A percentile compares a stretch with the other conserved stretches of the same genome.
These are phyloP conservation scores for Alectura lathami DNA, from an alignment of 2,113 vertebrate genomes.

Conservation along the genomic window DNA sequence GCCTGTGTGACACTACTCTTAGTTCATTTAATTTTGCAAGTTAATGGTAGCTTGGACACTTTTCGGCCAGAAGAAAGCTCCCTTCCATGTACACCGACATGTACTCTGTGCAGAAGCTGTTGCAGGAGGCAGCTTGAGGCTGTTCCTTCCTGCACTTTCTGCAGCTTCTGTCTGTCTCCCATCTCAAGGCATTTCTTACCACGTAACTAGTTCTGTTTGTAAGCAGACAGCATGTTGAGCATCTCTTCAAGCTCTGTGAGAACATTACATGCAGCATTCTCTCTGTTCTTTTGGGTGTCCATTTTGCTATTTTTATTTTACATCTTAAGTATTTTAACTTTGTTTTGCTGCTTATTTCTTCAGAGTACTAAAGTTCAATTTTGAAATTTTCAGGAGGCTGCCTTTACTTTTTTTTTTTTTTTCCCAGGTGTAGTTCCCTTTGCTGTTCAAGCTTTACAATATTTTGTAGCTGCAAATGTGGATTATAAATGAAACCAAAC, in stretches of 20 bases:
- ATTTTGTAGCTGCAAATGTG: background rate
- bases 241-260: background rate
- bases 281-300: background rate
- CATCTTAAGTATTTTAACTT: background rate
- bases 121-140: background rate
- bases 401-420: background rate
- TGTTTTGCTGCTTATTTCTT: background rate
- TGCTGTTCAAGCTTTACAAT: background rate
- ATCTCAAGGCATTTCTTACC: background rate
- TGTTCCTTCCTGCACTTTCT: background rate
- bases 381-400: background rate
- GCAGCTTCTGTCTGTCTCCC: background rate
- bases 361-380: background rate
- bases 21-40: background rate
- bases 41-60: background rate
- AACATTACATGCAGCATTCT: background rate
- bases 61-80: background rate
- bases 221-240: background rate
- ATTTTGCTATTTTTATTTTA: background rate
- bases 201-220: background rate
- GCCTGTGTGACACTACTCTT: background rate
- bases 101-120: background rate
- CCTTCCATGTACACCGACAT: fast-evolving
- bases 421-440: background rate
- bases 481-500: background rate